phyloP scores from a whole-genome alignment of 2,797 vertebrate genomes.

The Pseudomugil gertrudae region DNA sequence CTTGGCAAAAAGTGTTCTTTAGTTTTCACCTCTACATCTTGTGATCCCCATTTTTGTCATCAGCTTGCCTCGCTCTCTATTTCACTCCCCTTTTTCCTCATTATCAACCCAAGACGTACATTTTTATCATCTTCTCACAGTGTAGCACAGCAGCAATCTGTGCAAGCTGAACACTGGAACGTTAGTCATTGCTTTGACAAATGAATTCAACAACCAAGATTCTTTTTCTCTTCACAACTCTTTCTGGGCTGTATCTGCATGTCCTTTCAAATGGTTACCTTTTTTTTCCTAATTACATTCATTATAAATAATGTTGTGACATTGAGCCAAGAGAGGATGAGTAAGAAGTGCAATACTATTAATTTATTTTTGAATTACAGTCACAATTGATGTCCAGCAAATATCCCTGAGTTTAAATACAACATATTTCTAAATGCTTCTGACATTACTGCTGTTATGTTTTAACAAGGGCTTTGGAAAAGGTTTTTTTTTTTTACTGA shows the following conservation, averaged over 20 bases:
- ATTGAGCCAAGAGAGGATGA: background rate
- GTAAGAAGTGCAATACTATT: background rate
- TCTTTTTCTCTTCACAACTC: conserved; percentile 8
- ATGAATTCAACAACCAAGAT: conserved; percentile 38
- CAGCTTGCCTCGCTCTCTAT: conserved; percentile 27
- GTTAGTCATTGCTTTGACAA: conserved; percentile 43
- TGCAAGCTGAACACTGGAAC: conserved; percentile 25
- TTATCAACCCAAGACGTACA: conserved; percentile 37
- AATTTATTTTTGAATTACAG: background rate
- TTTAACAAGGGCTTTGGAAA: background rate
- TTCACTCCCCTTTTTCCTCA: conserved; percentile 22
- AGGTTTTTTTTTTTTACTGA: too few relatives aligned
- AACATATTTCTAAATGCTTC: too few relatives aligned
- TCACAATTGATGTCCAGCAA: background rate
- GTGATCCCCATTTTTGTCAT: conserved; percentile 49
- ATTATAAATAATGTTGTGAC: conserved; percentile 23
- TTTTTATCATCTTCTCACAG: conserved; percentile 36
- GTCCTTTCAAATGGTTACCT: conserved; percentile 23
- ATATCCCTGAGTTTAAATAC: background rate
- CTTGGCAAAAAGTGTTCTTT: conserved; percentile 37
- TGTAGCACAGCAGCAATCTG: conserved; percentile 17
- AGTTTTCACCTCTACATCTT: conserved; percentile 40
- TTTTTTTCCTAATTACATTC: conserved; percentile 31
- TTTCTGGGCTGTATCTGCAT: conserved; percentile 8
- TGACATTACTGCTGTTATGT: background rate